Evolutionary conservation across 2,888 invertebrate species (phyloP).

Genomic region (Cryptocephalus primarius): DNA sequence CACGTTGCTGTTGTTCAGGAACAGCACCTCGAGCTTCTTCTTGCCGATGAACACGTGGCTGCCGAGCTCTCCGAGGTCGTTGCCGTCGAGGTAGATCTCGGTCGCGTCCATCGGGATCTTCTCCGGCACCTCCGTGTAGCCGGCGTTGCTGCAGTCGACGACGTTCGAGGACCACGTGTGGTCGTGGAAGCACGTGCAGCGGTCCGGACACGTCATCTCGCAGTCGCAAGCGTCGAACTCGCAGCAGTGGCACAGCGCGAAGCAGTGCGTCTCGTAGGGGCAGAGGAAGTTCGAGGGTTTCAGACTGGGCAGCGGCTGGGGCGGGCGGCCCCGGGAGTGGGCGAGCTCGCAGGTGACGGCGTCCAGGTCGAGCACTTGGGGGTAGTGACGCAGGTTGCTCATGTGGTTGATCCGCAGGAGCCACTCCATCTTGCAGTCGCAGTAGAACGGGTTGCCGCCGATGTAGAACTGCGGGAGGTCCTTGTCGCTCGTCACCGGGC

Average conservation of each 20-base stretch:
- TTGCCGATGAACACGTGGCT: constrained; percentile 82
- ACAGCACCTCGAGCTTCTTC: constrained; percentile 67
- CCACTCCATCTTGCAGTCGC: constrained; percentile 85
- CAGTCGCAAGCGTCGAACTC: constrained; percentile 87
- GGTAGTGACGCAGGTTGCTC: constrained; percentile 60
- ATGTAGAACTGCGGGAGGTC: constrained; percentile 70
- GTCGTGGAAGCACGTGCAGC: constrained; percentile 81
- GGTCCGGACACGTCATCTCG: constrained; percentile 80
- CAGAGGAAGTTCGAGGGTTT: constrained; percentile 70
- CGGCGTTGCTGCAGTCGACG: constrained; percentile 69
- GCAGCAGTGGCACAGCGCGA: constrained; percentile 79
- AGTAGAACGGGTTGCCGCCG: constrained; percentile 72
- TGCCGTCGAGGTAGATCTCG: constrained; percentile 76
- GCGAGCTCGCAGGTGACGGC: constrained; percentile 66
- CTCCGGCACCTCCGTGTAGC: constrained; percentile 63
- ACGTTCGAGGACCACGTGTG: constrained; percentile 77
- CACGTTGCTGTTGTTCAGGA: constrained; percentile 68
- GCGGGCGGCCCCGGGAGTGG: constrained; percentile 50
- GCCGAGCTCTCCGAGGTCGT: constrained; percentile 64
- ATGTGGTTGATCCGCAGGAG: constrained; percentile 67
- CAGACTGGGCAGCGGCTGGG: constrained; percentile 54
- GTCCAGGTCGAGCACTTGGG: constrained; percentile 70
- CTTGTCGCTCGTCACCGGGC: constrained; percentile 51
- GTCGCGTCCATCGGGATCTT: constrained; percentile 84
- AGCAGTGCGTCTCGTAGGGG: constrained; percentile 72